Conservation (phyloP, 2,888 invertebrate genomes). For the Oscheius onirici region DNA sequence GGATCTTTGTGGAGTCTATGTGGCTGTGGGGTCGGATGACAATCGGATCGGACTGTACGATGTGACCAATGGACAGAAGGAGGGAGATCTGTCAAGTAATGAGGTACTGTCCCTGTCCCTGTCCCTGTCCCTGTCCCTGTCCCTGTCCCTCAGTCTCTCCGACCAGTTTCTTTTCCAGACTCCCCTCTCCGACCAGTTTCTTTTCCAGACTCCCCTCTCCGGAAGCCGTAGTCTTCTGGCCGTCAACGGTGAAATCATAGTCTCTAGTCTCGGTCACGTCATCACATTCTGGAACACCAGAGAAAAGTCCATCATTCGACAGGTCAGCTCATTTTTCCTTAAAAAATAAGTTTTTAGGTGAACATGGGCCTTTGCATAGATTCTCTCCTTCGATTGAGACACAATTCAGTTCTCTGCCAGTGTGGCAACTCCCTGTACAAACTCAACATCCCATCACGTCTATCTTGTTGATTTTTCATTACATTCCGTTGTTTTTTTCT, state of each 20-base stretch:
- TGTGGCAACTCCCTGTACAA: conserved; percentile 53
- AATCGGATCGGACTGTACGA: not conserved
- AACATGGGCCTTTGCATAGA: conserved; percentile 51
- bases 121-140: not conserved
- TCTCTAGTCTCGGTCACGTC: conserved; percentile 45
- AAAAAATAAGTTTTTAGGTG: conserved; percentile 45
- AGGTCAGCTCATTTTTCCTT: conserved; percentile 44
- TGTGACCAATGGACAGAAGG: conserved; percentile 25
- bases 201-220: not conserved
- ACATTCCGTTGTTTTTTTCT: not conserved
- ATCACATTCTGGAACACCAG: conserved; percentile 65
- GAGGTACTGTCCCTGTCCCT: not conserved
- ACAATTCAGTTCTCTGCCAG: conserved; percentile 53
- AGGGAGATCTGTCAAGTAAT: not conserved
- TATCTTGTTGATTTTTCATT: conserved; percentile 3
- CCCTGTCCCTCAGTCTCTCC: not conserved
- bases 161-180: not conserved
- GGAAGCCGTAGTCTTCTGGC: not conserved
- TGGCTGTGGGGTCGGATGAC: not conserved
- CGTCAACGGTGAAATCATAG: conserved; percentile 53
- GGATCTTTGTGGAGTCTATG: conserved; percentile 6
- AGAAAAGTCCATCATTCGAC: conserved; percentile 51
- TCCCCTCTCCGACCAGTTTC: no score
- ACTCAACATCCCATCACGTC: conserved; percentile 43
- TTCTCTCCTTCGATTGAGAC: conserved; percentile 43